Base-by-base conservation (phyloP, 2,888 invertebrate species). In the Conistra vaccinii region DNA sequence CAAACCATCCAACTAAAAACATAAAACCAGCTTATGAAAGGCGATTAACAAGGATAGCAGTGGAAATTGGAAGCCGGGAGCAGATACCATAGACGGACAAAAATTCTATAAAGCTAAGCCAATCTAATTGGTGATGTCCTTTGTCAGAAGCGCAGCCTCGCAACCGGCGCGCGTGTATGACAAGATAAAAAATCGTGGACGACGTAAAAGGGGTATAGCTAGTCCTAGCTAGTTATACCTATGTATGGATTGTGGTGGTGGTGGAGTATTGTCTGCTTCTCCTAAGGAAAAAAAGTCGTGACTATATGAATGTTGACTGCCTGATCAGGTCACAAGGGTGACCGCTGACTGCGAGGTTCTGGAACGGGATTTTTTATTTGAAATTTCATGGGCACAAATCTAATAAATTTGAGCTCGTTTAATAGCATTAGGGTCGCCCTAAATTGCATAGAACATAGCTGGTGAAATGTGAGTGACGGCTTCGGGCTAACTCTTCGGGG, bases 111-210 rank as follows among this genome's bases (percentile, higher is more conserved):
- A 60, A 78, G 58, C n/a, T 26, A 35, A 76, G 42, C 42, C 42
- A 42, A 78, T 69, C 32, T 78, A 20, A 76, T 69, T 78, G 75
- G 58, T 77, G 39, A 48, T 20, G 29, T 69, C 20, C 78, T 78
- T 76, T 69, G 69, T 48, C 12, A 39, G 39, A 51, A 51, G 42
- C n/a, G 17, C 14, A 75, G 42, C 32, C 12, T 42, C 20, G 12
- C 51, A 20, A 69, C 69, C 17, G 42, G 32, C 1, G 26, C 51
- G 26, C 42, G 70, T 32, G 58, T 69, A 42, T 69, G 69, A 60
- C 26, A 55, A 57, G 57, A 66, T 76, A 57, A 48, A 74, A 65
- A 74, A 73, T n/a, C 9, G 10, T 45, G 23, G 53, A 39, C 17
- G 55, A 4, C 23, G 12, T 53, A 29, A 42, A 69, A 32, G n/a